Evolutionary conservation across 2,888 invertebrate species (phyloP).

Genomic region (Leptura quadrifasciata): DNA sequence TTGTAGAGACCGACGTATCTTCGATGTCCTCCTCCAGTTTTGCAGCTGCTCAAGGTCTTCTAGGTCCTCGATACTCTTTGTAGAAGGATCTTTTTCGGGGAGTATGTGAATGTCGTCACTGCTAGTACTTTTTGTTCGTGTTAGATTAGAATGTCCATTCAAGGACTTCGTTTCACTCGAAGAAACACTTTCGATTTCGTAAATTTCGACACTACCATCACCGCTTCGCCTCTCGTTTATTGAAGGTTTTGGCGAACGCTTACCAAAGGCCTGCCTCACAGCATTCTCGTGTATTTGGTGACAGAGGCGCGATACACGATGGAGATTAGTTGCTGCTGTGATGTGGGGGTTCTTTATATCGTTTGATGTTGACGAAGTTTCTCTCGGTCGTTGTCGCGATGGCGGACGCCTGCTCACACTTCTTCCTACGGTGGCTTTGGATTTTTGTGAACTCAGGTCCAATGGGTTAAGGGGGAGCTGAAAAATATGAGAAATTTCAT

Average conservation of each 20-base stretch:
- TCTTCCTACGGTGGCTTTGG: slow-evolving; percentile 75
- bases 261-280: slow-evolving; percentile 69
- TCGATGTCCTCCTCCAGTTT: slow-evolving; percentile 82
- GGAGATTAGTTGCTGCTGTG: slow-evolving; percentile 69
- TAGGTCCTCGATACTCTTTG: slow-evolving; percentile 67
- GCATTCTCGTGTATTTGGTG: slow-evolving; percentile 74
- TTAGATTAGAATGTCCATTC: slow-evolving; percentile 62
- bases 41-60: slow-evolving; percentile 70
- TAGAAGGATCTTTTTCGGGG: slow-evolving; percentile 63
- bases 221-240: slow-evolving; percentile 64
- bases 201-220: slow-evolving; percentile 66
- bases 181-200: slow-evolving; percentile 64
- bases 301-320: slow-evolving; percentile 73
- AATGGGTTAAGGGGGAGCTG: slow-evolving; percentile 75
- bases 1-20: slow-evolving; percentile 80
- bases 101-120: slow-evolving; percentile 73
- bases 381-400: slow-evolving; percentile 69
- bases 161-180: slow-evolving; percentile 46
- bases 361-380: slow-evolving; percentile 43
- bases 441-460: slow-evolving; percentile 75
- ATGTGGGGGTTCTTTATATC: slow-evolving; percentile 56
- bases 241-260: slow-evolving; percentile 53
- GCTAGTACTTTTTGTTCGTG: slow-evolving; percentile 74
- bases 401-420: slow-evolving; percentile 76
- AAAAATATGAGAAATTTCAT: slow-evolving; percentile 58